Evolutionary conservation across 2,888 invertebrate species (phyloP).

Genomic region (Trichogramma evanescens): DNA sequence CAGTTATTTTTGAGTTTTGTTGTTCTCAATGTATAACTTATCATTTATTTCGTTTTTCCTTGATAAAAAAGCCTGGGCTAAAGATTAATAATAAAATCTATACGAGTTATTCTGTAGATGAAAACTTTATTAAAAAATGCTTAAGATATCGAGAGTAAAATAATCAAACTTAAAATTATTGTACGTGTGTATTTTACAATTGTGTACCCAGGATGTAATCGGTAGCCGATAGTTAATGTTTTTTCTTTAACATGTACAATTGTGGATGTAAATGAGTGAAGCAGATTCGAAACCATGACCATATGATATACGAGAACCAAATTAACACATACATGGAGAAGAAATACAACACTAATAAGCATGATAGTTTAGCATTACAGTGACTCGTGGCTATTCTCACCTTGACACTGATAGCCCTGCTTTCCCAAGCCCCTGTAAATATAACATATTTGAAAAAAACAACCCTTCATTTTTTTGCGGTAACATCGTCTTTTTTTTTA

Average conservation of each 20-base stretch:
- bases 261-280: too few relatives aligned
- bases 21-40: too few relatives aligned
- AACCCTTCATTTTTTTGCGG: constrained; percentile 24
- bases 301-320: too few relatives aligned
- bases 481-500: not conserved
- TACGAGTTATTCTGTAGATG: not conserved
- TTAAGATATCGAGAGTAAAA: constrained; percentile 1
- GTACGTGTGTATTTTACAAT: too few relatives aligned
- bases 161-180: not conserved
- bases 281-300: too few relatives aligned
- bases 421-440: constrained; percentile 89
- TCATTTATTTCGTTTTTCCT: too few relatives aligned
- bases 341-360: constrained; percentile 15
- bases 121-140: constrained; percentile 21
- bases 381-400: constrained; percentile 55
- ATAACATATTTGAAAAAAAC: constrained; percentile 44
- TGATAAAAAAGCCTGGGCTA: too few relatives aligned
- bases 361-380: constrained; percentile 43
- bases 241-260: too few relatives aligned
- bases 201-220: too few relatives aligned
- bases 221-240: too few relatives aligned
- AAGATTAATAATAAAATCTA: too few relatives aligned
- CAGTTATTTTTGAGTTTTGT: too few relatives aligned
- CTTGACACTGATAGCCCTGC: constrained; percentile 97
- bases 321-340: constrained; percentile 23